Base-by-base conservation (phyloP, 2,888 invertebrate genomes). In the Sinopyrophorus schimmeli region DNA sequence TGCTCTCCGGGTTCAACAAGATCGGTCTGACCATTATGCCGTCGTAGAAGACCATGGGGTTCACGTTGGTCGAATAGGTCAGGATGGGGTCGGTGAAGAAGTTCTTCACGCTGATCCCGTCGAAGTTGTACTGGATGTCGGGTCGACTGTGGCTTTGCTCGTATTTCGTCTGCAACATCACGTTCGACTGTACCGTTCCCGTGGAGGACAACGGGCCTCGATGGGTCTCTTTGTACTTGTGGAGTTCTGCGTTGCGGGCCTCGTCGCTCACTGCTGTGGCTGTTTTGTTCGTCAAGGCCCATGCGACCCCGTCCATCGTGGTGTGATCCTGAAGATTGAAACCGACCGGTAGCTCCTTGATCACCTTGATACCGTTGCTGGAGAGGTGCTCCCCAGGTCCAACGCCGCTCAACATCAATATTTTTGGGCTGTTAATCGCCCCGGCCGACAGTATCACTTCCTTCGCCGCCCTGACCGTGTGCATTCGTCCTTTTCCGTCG, bases 241-340 rank as follows among this genome's bases (percentile, higher is more conserved):
- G 68, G 3, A 80, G 57, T 65, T 80, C 78, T 23, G 70, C 54
- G 15, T 74, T 50, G 15, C 77, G 60, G 61, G 77, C 68, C 3
- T 75, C 62, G 10, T 68, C 68, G 54, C 59, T 60, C 1, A 77
- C 71, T 38, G 69, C 59, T 3, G 81, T 81, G 0, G 79, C 73
- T 1, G 80, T 77, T 66, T 77, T 74, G 59, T 82, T 82, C 1
- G 76, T 74, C 7, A 85, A 62, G 1, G 76, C 75, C 47, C 82
- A 67, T 0, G 80, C 62, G 1, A 83, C 70, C 1, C 79, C 80
- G 58, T 81, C 80, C 4, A 80, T 77, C 0, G 87, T 86, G 0
- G 86, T 77, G 63, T 89, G 89, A 63, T 89, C 86, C 63, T 87
- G 87, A 1, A 89, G 73, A 68, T 89, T 89, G 55, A 78, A 74